Conservation (phyloP, 2,797 vertebrate species). For the Melanogrammus aeglefinus region DNA sequence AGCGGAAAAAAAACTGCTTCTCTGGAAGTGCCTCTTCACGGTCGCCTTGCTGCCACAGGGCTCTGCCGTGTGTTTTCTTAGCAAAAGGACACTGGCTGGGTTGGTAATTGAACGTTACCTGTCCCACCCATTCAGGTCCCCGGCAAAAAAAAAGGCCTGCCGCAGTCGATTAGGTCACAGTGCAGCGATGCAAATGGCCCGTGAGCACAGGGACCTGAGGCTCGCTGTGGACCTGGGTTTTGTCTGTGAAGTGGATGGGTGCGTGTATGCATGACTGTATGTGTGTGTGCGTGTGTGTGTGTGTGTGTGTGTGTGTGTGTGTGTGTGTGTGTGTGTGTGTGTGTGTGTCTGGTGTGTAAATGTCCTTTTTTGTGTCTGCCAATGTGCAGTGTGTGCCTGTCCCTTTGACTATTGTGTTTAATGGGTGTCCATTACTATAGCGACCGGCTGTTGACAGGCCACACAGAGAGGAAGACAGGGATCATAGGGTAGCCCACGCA, state of each 20-base stretch:
- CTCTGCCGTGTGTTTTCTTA: constrained; percentile 51
- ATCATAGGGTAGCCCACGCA: constrained; percentile 52
- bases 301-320: constrained; percentile 22
- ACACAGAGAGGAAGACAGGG: constrained; percentile 58
- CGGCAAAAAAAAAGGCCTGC: constrained; percentile 48
- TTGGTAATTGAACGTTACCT: constrained; percentile 65
- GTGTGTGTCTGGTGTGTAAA: constrained; percentile 8
- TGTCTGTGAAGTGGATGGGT: constrained; percentile 3
- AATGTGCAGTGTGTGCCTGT: constrained; percentile 40
- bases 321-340: constrained; percentile 28
- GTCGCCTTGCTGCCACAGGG: constrained; percentile 18
- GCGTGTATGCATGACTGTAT: constrained; percentile 34
- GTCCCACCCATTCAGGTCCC: constrained; percentile 50
- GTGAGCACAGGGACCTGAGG: constrained; percentile 53
- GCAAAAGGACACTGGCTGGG: constrained; percentile 40
- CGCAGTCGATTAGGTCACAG: constrained; percentile 56
- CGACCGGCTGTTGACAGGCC: constrained; percentile 63
- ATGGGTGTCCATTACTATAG: constrained; percentile 58
- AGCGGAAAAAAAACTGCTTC: constrained; percentile 21
- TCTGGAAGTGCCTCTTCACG: constrained; percentile 14
- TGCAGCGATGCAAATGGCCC: constrained; percentile 59
- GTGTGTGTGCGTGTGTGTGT: constrained; percentile 24
- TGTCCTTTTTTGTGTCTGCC: constrained; percentile 25
- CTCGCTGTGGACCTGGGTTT: constrained; percentile 11
- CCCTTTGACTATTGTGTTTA: constrained; percentile 54